phyloP scores from a whole-genome alignment of 2,113 vertebrate genomes.

The Forbesichthys papilliferus region DNA sequence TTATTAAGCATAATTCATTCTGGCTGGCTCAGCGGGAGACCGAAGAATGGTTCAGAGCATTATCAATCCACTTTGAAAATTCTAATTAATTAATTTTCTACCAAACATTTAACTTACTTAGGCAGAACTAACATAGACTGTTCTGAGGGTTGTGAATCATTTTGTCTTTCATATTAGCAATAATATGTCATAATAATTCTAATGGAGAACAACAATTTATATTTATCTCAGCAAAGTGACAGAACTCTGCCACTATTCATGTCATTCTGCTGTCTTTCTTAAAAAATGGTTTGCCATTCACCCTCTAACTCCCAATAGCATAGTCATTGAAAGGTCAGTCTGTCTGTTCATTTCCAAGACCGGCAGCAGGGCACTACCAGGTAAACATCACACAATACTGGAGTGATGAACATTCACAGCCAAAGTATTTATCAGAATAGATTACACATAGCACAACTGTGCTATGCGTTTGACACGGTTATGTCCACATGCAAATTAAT shows the following conservation, averaged over 20 bases:
- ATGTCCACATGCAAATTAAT: neutral
- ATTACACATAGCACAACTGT: neutral
- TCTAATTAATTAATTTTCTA: constrained; percentile 32
- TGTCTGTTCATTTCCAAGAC: constrained; percentile 64
- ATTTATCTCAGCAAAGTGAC: constrained; percentile 6
- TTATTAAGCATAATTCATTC: constrained; percentile 33
- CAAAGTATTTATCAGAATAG: constrained; percentile 41
- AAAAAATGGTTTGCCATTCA: constrained; percentile 47
- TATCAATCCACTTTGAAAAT: constrained; percentile 41
- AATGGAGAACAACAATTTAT: too few relatives aligned
- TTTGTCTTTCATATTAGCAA: constrained; percentile 23
- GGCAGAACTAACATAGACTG: neutral
- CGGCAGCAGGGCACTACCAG: constrained; percentile 44
- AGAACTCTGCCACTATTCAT: constrained; percentile 21
- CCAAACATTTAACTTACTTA: constrained; percentile 12
- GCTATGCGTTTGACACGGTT: neutral
- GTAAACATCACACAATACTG: constrained; percentile 40
- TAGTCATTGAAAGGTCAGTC: constrained; percentile 70
- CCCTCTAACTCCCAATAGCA: constrained; percentile 51
- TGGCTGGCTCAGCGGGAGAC: constrained; percentile 10
- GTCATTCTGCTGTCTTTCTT: constrained; percentile 43
- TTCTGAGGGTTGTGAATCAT: neutral
- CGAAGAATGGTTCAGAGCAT: constrained; percentile 19
- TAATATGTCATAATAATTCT: constrained; percentile 7
- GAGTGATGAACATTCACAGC: constrained; percentile 20